Percentiles rank a stretch among this genome's conserved stretches.
These are phyloP conservation scores for Anguilla pacifica DNA, from an alignment of 2,797 vertebrate species.

Conservation along the genomic window DNA sequence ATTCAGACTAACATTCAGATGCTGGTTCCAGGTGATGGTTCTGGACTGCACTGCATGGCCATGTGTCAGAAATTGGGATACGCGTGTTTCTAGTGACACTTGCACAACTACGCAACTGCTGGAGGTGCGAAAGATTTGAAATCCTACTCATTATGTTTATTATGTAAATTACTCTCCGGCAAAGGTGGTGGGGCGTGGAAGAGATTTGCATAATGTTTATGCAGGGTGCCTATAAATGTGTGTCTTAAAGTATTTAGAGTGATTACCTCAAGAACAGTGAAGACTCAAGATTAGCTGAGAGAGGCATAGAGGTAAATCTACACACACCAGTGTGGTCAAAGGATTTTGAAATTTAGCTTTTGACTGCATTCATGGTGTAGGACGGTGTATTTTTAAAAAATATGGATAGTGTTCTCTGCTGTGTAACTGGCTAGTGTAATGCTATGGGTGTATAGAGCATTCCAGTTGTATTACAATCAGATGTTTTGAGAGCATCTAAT, in stretches of 20 bases:
- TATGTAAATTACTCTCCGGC: slow-evolving; percentile 37
- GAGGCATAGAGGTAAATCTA: slow-evolving; percentile 31
- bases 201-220: slow-evolving; percentile 35
- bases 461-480: neutral
- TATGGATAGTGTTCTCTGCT: neutral
- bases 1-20: slow-evolving; percentile 1
- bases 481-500: neutral
- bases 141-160: slow-evolving; percentile 26
- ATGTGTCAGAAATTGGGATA: neutral
- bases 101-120: neutral
- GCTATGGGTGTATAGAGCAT: slow-evolving; percentile 10
- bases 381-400: neutral
- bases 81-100: neutral
- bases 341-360: slow-evolving; percentile 31
- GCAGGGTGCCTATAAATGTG: slow-evolving; percentile 23
- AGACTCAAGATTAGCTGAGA: slow-evolving; percentile 24
- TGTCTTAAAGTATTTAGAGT: slow-evolving; percentile 26
- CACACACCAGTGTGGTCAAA: slow-evolving; percentile 13
- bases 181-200: slow-evolving; percentile 21
- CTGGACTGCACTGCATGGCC: neutral
- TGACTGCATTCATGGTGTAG: slow-evolving; percentile 25
- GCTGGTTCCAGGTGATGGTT: neutral
- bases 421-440: neutral
- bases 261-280: slow-evolving; percentile 21
- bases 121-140: slow-evolving; percentile 21